These are phyloP conservation scores for Amphiprion clarkii DNA, from an alignment of 2,797 vertebrate genomes.

Conservation along the genomic window DNA sequence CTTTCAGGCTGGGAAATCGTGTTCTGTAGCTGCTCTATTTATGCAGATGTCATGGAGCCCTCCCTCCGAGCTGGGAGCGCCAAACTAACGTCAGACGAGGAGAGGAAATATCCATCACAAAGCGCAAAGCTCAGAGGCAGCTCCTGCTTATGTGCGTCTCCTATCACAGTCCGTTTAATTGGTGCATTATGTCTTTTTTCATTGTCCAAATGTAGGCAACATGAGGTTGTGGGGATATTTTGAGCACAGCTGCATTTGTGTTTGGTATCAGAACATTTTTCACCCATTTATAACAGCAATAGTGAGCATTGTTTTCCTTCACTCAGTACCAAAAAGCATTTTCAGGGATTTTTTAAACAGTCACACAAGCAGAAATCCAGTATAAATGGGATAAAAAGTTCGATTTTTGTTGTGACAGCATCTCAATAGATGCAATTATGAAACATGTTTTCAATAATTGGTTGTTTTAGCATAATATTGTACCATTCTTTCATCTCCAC, in stretches of 20 bases:
- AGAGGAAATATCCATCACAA: slow-evolving; percentile 38
- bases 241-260: neutral
- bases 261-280: neutral
- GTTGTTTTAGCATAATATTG: neutral
- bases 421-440: neutral
- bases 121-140: neutral
- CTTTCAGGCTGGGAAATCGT: slow-evolving; percentile 40
- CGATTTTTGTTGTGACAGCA: neutral
- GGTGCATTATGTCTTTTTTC: neutral
- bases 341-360: neutral
- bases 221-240: neutral
- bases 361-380: neutral
- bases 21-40: slow-evolving; percentile 56
- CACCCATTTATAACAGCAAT: neutral
- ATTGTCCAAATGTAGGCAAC: neutral
- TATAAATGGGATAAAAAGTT: neutral
- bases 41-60: slow-evolving; percentile 57
- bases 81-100: slow-evolving; percentile 37
- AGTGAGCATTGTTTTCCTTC: neutral
- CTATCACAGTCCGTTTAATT: neutral
- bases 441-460: neutral
- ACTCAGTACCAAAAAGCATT: neutral
- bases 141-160: neutral
- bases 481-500: neutral
- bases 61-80: slow-evolving; percentile 54